A percentile compares a stretch with the other conserved stretches of the same genome.
Conservation (phyloP, 1,140 invertebrate genomes). For the Spodoptera frugiperda region DNA sequence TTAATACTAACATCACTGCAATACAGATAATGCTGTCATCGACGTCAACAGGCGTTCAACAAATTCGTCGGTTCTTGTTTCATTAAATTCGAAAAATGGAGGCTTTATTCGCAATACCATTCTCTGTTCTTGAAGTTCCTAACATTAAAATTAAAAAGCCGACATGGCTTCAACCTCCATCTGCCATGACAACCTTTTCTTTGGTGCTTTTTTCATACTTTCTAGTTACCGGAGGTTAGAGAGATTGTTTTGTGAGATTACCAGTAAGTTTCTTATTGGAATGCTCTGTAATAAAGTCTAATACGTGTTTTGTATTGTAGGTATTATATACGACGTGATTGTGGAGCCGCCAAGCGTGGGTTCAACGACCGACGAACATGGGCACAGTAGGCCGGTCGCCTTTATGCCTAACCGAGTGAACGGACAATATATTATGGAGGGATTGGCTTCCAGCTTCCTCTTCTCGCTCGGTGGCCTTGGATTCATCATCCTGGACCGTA, state of each 20-base stretch:
- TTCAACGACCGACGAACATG: conserved; percentile 98
- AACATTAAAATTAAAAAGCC: conserved; percentile 97
- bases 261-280: conserved; percentile 62
- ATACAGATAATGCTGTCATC: conserved; percentile 43
- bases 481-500: conserved; percentile 98
- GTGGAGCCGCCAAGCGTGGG: conserved; percentile 99
- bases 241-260: conserved; percentile 50
- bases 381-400: conserved; percentile 97
- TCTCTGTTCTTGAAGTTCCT: conserved; percentile 94
- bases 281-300: neutral
- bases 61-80: conserved; percentile 35
- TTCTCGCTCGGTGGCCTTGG: conserved; percentile 98
- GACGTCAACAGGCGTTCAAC: conserved; percentile 55
- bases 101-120: conserved; percentile 92
- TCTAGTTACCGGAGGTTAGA: conserved; percentile 97
- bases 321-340: conserved; percentile 99
- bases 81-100: conserved; percentile 88
- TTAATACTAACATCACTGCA: no score
- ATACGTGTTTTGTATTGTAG: conserved; percentile 86
- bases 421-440: conserved; percentile 99
- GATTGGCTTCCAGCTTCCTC: conserved; percentile 97
- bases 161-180: conserved; percentile 96
- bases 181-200: conserved; percentile 97
- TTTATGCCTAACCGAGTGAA: conserved; percentile 99
- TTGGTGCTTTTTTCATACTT: conserved; percentile 98